Conservation (phyloP, 2,113 vertebrate genomes). For the Neodon shergylaensis region DNA sequence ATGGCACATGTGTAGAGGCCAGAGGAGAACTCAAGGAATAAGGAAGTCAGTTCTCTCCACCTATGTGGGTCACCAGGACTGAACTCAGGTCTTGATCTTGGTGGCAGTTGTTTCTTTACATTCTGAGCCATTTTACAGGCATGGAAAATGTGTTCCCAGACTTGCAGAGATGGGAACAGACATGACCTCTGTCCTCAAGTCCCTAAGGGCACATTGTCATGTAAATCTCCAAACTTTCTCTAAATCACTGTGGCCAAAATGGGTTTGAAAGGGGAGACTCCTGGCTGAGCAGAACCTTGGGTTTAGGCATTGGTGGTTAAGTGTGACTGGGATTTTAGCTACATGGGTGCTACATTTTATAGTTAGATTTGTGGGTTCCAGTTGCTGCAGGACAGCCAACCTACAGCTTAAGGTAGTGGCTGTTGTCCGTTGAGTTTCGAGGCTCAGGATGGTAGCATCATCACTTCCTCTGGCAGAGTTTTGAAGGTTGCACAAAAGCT, state of each 20-base stretch:
- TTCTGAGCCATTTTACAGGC: neutral
- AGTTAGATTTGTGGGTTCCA: neutral
- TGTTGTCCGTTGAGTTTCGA: slow-evolving; percentile 57
- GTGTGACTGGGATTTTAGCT: neutral
- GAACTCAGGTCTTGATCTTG: neutral
- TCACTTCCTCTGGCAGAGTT: slow-evolving; percentile 64
- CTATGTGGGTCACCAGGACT: neutral
- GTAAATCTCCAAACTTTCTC: neutral
- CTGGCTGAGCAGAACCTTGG: neutral
- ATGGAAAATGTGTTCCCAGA: accelerated
- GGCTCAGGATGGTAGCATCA: slow-evolving; percentile 32
- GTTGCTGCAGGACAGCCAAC: neutral
- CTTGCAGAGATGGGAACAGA: neutral
- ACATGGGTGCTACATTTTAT: accelerated
- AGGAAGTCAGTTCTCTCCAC: neutral
- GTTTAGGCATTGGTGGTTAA: neutral
- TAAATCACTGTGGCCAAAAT: accelerated
- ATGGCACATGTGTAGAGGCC: too few relatives aligned
- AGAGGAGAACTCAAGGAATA: neutral
- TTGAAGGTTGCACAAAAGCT: slow-evolving; percentile 40
- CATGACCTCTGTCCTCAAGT: neutral
- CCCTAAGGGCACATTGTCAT: neutral
- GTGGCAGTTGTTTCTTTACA: too few relatives aligned
- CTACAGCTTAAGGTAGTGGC: neutral
- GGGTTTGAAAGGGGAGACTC: accelerated